phyloP scores from a whole-genome alignment of 1,140 invertebrate species.

The Drosophila ficusphila region DNA sequence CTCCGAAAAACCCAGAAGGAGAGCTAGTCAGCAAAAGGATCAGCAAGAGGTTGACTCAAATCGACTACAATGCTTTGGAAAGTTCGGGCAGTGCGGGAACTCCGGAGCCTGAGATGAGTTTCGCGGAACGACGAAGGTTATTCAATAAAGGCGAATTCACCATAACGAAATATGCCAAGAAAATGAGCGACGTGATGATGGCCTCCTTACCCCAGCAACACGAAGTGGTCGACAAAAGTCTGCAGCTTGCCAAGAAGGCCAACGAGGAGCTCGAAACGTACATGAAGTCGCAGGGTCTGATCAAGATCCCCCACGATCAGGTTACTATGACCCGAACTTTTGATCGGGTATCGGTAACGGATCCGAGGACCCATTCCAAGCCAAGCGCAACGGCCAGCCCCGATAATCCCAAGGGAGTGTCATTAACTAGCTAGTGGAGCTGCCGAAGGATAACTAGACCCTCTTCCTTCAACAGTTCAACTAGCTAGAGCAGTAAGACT shows the following conservation, averaged over 20 bases:
- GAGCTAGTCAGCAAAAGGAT: neutral
- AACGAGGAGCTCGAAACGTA: constrained; percentile 25
- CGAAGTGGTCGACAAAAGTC: neutral
- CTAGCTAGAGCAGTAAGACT: neutral
- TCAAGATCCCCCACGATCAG: constrained; percentile 27
- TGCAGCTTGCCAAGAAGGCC: constrained; percentile 3
- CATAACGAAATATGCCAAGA: constrained; percentile 42
- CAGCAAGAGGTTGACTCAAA: neutral
- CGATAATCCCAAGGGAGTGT: no score
- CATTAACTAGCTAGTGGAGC: neutral
- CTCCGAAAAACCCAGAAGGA: no score
- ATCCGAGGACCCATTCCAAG: neutral
- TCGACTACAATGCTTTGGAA: neutral
- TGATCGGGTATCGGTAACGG: neutral
- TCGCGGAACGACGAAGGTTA: constrained; percentile 25
- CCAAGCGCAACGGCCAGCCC: no score
- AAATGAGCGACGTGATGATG: constrained; percentile 45
- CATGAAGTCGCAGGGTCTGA: constrained; percentile 31
- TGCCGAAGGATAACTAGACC: neutral
- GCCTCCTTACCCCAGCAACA: neutral
- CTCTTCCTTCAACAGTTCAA: neutral
- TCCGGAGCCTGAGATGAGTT: neutral
- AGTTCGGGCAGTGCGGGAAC: neutral
- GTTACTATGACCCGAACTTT: neutral
- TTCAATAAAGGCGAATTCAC: constrained; percentile 51